Base-by-base conservation (phyloP, 64 coral and sea anemone genomes). In the Montipora capricornis region DNA sequence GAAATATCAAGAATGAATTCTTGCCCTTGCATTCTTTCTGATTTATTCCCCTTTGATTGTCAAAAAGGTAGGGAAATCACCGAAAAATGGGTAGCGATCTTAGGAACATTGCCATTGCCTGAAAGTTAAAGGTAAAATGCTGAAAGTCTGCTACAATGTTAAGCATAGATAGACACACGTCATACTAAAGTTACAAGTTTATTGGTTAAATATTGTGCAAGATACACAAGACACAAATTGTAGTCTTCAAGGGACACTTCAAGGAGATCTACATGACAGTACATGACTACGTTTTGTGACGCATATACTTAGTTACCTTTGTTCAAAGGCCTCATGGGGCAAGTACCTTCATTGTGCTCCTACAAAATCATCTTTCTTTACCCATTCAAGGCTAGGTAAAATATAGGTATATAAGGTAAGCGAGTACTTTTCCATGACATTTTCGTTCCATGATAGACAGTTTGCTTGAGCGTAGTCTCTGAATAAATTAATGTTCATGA, bases 41-140 rank as follows among this genome's bases (percentile, higher is more conserved):
- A 70, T 70, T 70, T 70, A 70, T 70, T 70, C 67, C 67, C 67
- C 14, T 70, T 70, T 70, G 9, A 70, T 70, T 70, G 67, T 70
- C 67, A 70, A 70, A 70, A 70, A 70, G 67, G 67, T 70, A 70
- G 67, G 67, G 67, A 70, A 70, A 70, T 70, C 67, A 70, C 67
- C 67, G 67, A 70, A 70, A 70, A 70, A 70, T 70, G 67, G 67
- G 9, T 70, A 70, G 12, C 13, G 67, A 70, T 70, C 67, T 70
- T 70, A 70, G 67, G 67, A 70, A 70, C 14, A 0, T 1, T 55
- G 67, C 67, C 67, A 70, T 70, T 70, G 0, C 67, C 67, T 70
- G 67, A 70, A 70, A 70, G 1, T 10, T 22, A 17, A 70, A 70
- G 67, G 67, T 16, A 17, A 70, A 70, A 70, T 0, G 67, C 0